Evolutionary conservation across 2,113 vertebrate species (phyloP), one percentile per base, ranked within the genome.

Genomic region (Plectropomus leopardus): DNA sequence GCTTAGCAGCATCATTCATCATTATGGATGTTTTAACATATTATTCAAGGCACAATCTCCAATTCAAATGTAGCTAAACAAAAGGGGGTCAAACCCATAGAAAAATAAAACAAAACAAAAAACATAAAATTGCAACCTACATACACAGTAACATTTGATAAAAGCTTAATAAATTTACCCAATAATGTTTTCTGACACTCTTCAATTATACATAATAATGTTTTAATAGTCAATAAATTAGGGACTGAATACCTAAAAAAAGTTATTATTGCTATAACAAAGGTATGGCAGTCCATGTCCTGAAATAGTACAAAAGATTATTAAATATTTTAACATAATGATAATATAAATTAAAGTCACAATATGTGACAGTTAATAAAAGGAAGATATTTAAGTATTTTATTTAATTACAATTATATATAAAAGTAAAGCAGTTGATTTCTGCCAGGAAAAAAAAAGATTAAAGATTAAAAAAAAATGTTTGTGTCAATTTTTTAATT

Each of bases 1-100:
- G 21, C 57, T 84, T 30, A 80, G 44, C 13, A 10, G 40, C 65
- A n/a, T 10, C 55, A 68, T 58, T 58, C 74, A 85, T 59, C 76
- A 64, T 26, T 44, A 69, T 32, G 11, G 23, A 60, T 55, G 50
- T 59, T 53, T 72, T 7, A 61, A 28, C 28, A 28, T 63, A 24
- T 36, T 26, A 44, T 53, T 60, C 15, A 28, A 55, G 40, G 17
- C 23, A 0, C 11, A 15, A 65, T 63, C 11, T 63, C 48, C 2
- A 14, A 66, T 66, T 69, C 30, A 79, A 32, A 42, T 66, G 17
- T 15, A n/a, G n/a, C n/a, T n/a, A 45, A 50, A 45, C 21, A 61
- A 44, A 84, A 16, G 8, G 53, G 63, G 53, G 63, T 58, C 23
- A 65, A 32, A n/a, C 58, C 28, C 9, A 8, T 8, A 34, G 15